Conservation (phyloP, 1,140 invertebrate species). For the Eufriesea mexicana region DNA sequence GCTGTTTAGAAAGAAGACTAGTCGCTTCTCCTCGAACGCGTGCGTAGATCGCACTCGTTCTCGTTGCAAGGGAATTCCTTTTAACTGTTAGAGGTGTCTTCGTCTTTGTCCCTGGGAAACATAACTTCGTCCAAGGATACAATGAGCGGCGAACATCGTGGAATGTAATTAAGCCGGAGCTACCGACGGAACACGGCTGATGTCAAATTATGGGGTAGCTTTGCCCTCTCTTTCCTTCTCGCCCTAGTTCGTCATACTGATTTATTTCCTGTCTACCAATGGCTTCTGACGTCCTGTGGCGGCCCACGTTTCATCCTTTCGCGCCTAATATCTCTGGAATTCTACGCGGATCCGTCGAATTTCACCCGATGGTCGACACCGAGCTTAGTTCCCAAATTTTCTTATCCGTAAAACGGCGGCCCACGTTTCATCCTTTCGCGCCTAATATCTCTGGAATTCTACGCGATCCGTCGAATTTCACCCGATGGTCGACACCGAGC, state of each 20-base stretch:
- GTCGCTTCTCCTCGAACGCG: not conserved
- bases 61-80: constrained; percentile 14
- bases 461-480: not conserved
- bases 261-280: constrained; percentile 72
- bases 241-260: constrained; percentile 77
- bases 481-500: too few species aligned
- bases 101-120: constrained; percentile 48
- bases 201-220: constrained; percentile 79
- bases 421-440: constrained; percentile 1
- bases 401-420: not conserved
- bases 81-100: constrained; percentile 31
- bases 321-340: not conserved
- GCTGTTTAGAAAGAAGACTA: not conserved
- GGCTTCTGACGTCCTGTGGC: constrained; percentile 4
- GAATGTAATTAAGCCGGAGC: constrained; percentile 81
- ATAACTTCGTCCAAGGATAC: constrained; percentile 70
- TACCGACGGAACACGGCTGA: constrained; percentile 75
- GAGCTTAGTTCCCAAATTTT: too few species aligned
- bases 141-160: constrained; percentile 74
- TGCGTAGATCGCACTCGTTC: not conserved
- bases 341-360: not conserved
- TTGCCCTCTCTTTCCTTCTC: constrained; percentile 28
- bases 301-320: constrained; percentile 12
- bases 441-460: not conserved
- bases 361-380: too few species aligned